Evolutionary conservation across 2,888 invertebrate species (phyloP).

Genomic region (Eutolmus rufibarbis): DNA sequence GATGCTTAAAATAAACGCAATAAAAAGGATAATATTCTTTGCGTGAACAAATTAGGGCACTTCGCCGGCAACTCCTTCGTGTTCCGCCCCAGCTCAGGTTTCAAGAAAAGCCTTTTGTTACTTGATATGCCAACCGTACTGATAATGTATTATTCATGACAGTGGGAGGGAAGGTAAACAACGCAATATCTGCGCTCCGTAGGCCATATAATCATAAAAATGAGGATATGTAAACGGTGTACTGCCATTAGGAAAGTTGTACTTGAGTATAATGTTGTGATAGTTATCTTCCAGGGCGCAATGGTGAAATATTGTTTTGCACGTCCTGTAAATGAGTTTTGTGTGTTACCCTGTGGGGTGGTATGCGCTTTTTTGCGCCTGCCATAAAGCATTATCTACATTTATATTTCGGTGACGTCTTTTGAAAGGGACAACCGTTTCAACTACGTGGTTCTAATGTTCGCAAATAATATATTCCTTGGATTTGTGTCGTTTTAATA

Average conservation of each 20-base stretch:
- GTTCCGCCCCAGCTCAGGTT: background rate
- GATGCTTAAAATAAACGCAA: background rate
- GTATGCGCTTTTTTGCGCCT: background rate
- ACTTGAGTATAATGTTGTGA: slow-evolving; percentile 25
- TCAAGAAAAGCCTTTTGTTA: slow-evolving; percentile 13
- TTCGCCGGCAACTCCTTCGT: background rate
- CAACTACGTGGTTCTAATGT: background rate
- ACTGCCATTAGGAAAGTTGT: slow-evolving; percentile 22
- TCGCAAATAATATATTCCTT: background rate
- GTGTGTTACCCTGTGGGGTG: background rate
- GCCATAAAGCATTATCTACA: background rate
- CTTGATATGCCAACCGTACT: slow-evolving; percentile 27
- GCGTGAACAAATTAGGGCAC: slow-evolving; percentile 12
- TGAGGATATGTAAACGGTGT: slow-evolving; percentile 30
- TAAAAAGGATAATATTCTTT: slow-evolving; percentile 16
- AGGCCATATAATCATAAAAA: slow-evolving; percentile 3
- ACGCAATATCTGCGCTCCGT: background rate
- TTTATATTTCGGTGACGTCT: background rate
- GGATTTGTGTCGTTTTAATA: background rate
- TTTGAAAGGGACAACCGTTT: background rate
- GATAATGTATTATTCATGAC: slow-evolving; percentile 32
- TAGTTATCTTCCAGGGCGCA: slow-evolving; percentile 7
- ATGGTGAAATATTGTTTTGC: background rate
- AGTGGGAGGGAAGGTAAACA: slow-evolving; percentile 16
- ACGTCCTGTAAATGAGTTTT: slow-evolving; percentile 3